Evolutionary conservation across 2,888 invertebrate species (phyloP).

Genomic region (Andrena hattorfiana): DNA sequence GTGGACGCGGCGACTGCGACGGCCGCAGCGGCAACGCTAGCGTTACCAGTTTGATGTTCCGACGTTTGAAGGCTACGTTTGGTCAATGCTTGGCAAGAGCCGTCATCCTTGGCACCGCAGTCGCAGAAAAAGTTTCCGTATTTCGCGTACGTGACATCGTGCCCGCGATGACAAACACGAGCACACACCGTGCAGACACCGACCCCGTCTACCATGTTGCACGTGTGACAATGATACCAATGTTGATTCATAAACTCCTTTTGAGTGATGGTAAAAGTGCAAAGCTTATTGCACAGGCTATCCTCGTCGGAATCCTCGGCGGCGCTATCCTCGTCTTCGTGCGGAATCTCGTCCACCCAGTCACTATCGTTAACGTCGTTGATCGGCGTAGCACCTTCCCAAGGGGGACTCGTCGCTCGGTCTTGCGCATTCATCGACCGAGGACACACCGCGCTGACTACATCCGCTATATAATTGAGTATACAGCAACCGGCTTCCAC

Average conservation of each 20-base stretch:
- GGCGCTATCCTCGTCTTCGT: constrained; percentile 97
- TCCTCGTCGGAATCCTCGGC: constrained; percentile 97
- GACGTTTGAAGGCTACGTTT: constrained; percentile 88
- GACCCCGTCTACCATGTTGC: constrained; percentile 99
- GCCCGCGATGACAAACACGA: constrained; percentile 97
- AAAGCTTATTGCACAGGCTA: constrained; percentile 95
- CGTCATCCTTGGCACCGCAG: constrained; percentile 98
- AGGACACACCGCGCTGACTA: constrained; percentile 87
- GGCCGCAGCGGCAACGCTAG: constrained; percentile 34
- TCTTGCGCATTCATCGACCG: constrained; percentile 76
- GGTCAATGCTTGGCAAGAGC: constrained; percentile 88
- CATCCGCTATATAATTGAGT: constrained; percentile 93
- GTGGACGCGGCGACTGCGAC: background rate
- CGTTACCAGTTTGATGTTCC: constrained; percentile 76
- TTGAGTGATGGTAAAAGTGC: constrained; percentile 98
- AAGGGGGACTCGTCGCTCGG: constrained; percentile 89
- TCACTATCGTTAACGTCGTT: constrained; percentile 89
- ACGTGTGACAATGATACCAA: constrained; percentile 99
- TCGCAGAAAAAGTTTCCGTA: constrained; percentile 99
- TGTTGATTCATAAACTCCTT: constrained; percentile 99
- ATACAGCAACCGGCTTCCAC: constrained; percentile 93
- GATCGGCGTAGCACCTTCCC: constrained; percentile 89
- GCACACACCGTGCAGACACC: constrained; percentile 99
- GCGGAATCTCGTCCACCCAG: constrained; percentile 93
- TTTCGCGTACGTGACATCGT: constrained; percentile 98